phyloP scores from a whole-genome alignment of 2,113 vertebrate species.

The Panthera uncia region DNA sequence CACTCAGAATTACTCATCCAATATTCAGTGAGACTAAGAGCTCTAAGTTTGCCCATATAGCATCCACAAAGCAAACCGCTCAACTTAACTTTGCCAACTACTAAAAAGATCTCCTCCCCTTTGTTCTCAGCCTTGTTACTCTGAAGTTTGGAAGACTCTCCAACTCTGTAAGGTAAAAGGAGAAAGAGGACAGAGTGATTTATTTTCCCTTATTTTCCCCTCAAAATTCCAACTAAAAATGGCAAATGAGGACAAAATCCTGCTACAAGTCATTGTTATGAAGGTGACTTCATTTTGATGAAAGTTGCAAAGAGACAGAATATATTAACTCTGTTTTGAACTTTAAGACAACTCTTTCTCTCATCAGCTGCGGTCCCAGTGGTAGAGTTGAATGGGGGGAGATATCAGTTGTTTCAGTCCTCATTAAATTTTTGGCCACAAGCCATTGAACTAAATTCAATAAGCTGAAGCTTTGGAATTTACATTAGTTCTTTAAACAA shows the following conservation, averaged over 20 bases:
- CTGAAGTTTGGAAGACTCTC: constrained; percentile 10
- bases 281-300: constrained; percentile 76
- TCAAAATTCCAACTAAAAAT: constrained; percentile 65
- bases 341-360: constrained; percentile 63
- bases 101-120: background rate
- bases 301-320: constrained; percentile 68
- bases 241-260: constrained; percentile 69
- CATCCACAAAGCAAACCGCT: constrained; percentile 29
- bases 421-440: constrained; percentile 78
- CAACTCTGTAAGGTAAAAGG: background rate
- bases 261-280: constrained; percentile 55
- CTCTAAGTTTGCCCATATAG: background rate
- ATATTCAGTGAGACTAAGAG: background rate
- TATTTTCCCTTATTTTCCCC: constrained; percentile 63
- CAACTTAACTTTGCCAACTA: constrained; percentile 42
- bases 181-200: constrained; percentile 68
- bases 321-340: constrained; percentile 68
- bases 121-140: background rate
- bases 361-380: constrained; percentile 53
- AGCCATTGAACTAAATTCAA: constrained; percentile 72
- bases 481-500: constrained; percentile 77
- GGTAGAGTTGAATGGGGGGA: constrained; percentile 60
- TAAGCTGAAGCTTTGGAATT: constrained; percentile 67
- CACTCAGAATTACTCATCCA: constrained; percentile 35
- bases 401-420: constrained; percentile 59